These are phyloP conservation scores for Tetheella fluctuosa DNA, from an alignment of 2,888 invertebrate genomes.

Conservation along the genomic window DNA sequence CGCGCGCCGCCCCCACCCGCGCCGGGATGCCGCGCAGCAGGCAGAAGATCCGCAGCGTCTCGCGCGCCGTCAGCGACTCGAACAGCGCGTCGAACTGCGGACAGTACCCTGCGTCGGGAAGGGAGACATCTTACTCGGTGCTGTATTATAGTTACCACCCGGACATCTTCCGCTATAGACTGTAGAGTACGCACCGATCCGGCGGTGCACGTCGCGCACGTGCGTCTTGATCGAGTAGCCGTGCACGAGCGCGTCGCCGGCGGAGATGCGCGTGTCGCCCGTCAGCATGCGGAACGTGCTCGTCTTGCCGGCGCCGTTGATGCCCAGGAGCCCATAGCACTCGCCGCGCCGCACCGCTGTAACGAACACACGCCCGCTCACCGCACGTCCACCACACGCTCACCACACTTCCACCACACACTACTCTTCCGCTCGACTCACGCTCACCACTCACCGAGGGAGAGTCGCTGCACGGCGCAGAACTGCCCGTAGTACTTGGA, in stretches of 20 bases:
- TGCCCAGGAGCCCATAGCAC: constrained; percentile 92
- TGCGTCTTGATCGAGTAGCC: constrained; percentile 79
- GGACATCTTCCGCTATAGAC: too few relatives aligned
- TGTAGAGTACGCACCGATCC: constrained; percentile 76
- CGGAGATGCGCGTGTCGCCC: constrained; percentile 88
- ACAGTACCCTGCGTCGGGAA: constrained; percentile 7
- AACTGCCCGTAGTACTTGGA: constrained; percentile 89
- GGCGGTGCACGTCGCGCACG: constrained; percentile 84
- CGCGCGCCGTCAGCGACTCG: constrained; percentile 89
- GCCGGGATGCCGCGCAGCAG: constrained; percentile 86
- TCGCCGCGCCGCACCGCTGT: constrained; percentile 88
- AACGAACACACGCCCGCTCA: constrained; percentile 24
- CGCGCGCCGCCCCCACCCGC: constrained; percentile 68
- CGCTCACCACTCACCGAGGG: constrained; percentile 65
- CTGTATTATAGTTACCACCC: too few relatives aligned
- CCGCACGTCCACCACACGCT: neutral
- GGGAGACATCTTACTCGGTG: too few relatives aligned
- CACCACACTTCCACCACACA: too few relatives aligned
- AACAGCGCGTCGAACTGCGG: constrained; percentile 89
- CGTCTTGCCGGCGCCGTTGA: constrained; percentile 96
- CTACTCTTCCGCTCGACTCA: neutral
- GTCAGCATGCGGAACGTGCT: constrained; percentile 95
- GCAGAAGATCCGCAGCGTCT: constrained; percentile 87
- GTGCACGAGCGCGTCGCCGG: constrained; percentile 88
- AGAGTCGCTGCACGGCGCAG: constrained; percentile 90